Percentiles rank a stretch among this genome's conserved stretches.
These are phyloP conservation scores for Napeogenes inachia DNA, from an alignment of 2,888 invertebrate species.

Conservation along the genomic window DNA sequence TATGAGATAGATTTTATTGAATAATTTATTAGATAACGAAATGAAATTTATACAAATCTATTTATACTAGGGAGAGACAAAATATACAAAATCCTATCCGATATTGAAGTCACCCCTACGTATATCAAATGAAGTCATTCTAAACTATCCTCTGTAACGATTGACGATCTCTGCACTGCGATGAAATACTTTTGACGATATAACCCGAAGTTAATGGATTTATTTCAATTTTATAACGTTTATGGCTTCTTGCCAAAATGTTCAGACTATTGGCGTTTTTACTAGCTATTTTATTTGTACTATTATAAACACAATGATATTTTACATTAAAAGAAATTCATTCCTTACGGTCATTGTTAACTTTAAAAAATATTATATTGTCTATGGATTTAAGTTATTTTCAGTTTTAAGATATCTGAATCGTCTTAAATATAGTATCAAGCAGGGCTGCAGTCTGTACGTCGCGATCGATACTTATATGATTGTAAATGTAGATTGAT, in stretches of 20 bases:
- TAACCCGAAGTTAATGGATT: slow-evolving; percentile 32
- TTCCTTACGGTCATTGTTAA: no score
- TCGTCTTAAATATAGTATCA: slow-evolving; percentile 37
- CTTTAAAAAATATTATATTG: background rate
- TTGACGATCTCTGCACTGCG: slow-evolving; percentile 51
- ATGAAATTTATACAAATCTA: slow-evolving; percentile 51
- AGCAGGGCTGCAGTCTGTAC: slow-evolving; percentile 28
- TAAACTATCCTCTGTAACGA: slow-evolving; percentile 69
- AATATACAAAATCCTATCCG: slow-evolving; percentile 42
- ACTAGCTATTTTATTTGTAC: slow-evolving; percentile 25
- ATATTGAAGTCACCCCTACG: slow-evolving; percentile 60
- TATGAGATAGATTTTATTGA: slow-evolving; percentile 29
- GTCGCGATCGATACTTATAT: slow-evolving; percentile 65
- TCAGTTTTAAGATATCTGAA: background rate
- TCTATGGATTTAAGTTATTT: background rate
- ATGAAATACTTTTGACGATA: slow-evolving; percentile 34
- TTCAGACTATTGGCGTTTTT: slow-evolving; percentile 30
- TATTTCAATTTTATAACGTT: slow-evolving; percentile 32
- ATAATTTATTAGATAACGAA: slow-evolving; percentile 51
- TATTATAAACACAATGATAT: slow-evolving; percentile 15
- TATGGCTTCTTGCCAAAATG: slow-evolving; percentile 32
- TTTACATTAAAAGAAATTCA: no score
- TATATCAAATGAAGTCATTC: slow-evolving; percentile 73
- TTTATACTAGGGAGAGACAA: slow-evolving; percentile 46
- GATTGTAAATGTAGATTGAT: slow-evolving; percentile 76